Evolutionary conservation across 1,140 invertebrate genomes (phyloP).

Genomic region (Lordiphosa mommai): DNA sequence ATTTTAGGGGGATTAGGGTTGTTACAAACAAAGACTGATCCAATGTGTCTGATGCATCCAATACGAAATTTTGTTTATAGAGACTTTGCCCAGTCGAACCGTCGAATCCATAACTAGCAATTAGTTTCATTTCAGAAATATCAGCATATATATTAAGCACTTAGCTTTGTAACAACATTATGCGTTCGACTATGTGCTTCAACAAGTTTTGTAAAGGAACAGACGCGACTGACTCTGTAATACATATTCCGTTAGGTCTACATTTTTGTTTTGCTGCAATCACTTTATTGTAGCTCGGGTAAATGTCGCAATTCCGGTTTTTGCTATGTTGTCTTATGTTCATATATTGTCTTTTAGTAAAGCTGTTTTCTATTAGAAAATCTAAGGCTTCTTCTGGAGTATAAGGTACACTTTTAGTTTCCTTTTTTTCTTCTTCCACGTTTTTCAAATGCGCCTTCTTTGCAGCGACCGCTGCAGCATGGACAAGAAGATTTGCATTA

Average conservation of each 20-base stretch:
- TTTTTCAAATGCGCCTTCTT: background rate
- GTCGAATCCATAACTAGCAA: background rate
- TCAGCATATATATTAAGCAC: no score
- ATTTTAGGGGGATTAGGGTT: conserved; percentile 6
- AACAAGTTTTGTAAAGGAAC: no score
- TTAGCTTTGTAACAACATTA: no score
- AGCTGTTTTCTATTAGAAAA: background rate
- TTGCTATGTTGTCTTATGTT: background rate
- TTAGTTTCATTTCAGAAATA: background rate
- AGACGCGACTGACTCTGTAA: no score
- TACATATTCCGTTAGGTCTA: background rate
- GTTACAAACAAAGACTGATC: conserved; percentile 18
- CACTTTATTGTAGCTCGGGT: no score
- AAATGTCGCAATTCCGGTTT: background rate
- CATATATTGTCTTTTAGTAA: background rate
- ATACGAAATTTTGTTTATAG: conserved; percentile 8
- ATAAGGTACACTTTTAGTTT: background rate
- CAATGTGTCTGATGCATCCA: conserved; percentile 5
- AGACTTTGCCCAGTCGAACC: conserved; percentile 4
- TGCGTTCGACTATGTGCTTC: no score
- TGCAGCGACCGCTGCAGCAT: no score
- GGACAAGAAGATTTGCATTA: no score
- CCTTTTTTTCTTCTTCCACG: background rate
- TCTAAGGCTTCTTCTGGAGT: background rate
- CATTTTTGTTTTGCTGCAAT: background rate